phyloP scores from a whole-genome alignment of 2,113 vertebrate genomes.

The Reinhardtius hippoglossoides region DNA sequence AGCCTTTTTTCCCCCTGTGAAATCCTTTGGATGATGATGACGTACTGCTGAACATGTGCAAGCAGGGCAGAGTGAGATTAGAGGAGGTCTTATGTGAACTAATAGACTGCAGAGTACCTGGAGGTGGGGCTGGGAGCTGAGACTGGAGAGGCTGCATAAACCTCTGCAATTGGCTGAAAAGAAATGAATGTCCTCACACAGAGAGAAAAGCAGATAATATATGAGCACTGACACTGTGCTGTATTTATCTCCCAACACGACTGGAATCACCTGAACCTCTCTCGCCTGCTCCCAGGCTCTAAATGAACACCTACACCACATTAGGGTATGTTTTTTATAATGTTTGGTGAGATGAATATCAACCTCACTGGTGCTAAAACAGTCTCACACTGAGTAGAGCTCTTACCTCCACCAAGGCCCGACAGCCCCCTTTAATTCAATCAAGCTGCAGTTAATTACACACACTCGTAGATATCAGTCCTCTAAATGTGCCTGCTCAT shows the following conservation, averaged over 20 bases:
- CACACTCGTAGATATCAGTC: no score
- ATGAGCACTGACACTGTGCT: background rate
- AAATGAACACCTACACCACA: background rate
- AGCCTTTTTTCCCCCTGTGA: conserved; percentile 1
- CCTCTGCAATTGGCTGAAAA: conserved; percentile 16
- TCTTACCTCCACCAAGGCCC: background rate
- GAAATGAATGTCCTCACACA: conserved; percentile 17
- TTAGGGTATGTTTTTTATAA: background rate
- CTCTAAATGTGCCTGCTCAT: no score
- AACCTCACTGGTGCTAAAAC: background rate
- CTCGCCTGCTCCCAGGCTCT: background rate
- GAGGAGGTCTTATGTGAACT: conserved; percentile 41
- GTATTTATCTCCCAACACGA: conserved; percentile 13
- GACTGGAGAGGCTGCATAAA: conserved; percentile 9
- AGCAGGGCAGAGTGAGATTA: conserved; percentile 46
- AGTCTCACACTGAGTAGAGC: no score
- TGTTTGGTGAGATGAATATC: background rate
- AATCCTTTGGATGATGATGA: conserved; percentile 47
- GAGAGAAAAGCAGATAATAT: conserved; percentile 22
- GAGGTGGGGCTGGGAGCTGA: conserved; percentile 25
- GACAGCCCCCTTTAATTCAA: background rate
- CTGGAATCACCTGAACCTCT: conserved; percentile 3
- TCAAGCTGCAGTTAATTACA: no score
- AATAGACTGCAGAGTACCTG: conserved; percentile 47
- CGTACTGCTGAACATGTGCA: conserved; percentile 43